These are phyloP conservation scores for Eulacestoma nigropectus DNA, from an alignment of 2,113 vertebrate species.

Conservation along the genomic window DNA sequence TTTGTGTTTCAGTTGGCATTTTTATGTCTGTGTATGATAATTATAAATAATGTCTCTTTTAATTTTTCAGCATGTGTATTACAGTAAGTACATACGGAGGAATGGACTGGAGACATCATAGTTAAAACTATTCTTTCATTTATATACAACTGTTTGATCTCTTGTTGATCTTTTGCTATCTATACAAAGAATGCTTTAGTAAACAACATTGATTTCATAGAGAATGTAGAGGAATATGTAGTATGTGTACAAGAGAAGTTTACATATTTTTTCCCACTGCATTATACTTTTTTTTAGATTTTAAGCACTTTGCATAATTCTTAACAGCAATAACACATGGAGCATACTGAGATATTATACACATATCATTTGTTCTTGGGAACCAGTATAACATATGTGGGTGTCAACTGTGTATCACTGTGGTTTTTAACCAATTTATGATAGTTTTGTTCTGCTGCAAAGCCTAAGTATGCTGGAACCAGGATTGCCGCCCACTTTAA, in stretches of 20 bases:
- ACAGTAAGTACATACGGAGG: neutral
- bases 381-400: conserved; percentile 22
- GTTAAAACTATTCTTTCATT: neutral
- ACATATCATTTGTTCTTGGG: conserved; percentile 42
- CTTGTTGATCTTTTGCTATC: neutral
- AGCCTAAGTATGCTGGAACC: conserved; percentile 23
- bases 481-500: conserved; percentile 35
- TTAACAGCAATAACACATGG: neutral
- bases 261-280: neutral
- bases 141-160: neutral
- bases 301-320: neutral
- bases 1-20: conserved; percentile 7
- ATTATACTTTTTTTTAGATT: neutral
- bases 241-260: neutral
- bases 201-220: neutral
- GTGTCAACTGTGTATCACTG: neutral
- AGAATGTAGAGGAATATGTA: neutral
- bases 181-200: neutral
- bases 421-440: conserved; percentile 54
- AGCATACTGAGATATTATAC: neutral
- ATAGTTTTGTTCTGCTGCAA: conserved; percentile 47
- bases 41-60: conserved; percentile 8
- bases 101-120: neutral
- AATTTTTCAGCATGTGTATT: neutral
- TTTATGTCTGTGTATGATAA: neutral